Conservation (phyloP, 2,888 invertebrate genomes). For the Incurvaria masculella region DNA sequence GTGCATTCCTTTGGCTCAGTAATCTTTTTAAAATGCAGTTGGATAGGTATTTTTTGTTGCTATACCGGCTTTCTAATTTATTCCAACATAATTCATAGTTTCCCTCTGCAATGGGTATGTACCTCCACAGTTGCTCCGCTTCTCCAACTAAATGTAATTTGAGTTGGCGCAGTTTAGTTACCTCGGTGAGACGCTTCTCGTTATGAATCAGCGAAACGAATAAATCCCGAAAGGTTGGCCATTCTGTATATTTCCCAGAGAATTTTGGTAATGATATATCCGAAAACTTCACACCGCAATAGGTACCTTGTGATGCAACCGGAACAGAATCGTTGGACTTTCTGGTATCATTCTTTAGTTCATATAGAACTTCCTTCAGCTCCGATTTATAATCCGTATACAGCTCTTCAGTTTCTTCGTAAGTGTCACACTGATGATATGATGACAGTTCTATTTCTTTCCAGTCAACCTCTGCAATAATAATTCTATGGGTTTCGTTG, state of each 20-base stretch:
- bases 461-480: too few relatives aligned
- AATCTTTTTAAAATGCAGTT: constrained; percentile 1
- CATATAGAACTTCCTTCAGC: too few relatives aligned
- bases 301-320: too few relatives aligned
- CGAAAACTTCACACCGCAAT: too few relatives aligned
- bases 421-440: too few relatives aligned
- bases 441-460: too few relatives aligned
- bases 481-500: background rate
- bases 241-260: constrained; percentile 4
- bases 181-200: background rate
- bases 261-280: constrained; percentile 2
- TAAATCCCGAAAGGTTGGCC: constrained; percentile 7
- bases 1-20: background rate
- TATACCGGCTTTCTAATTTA: constrained; percentile 1
- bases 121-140: background rate
- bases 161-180: constrained; percentile 3
- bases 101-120: background rate
- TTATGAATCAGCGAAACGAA: constrained; percentile 5
- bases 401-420: too few relatives aligned
- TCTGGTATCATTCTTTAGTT: too few relatives aligned
- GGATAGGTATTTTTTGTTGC: constrained; percentile 2
- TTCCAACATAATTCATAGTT: constrained; percentile 6
- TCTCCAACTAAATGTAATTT: constrained; percentile 4
- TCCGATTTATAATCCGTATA: too few relatives aligned
- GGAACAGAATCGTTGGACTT: too few relatives aligned